phyloP scores from a whole-genome alignment of 2,888 invertebrate species.

The Campopleginae sp. region DNA sequence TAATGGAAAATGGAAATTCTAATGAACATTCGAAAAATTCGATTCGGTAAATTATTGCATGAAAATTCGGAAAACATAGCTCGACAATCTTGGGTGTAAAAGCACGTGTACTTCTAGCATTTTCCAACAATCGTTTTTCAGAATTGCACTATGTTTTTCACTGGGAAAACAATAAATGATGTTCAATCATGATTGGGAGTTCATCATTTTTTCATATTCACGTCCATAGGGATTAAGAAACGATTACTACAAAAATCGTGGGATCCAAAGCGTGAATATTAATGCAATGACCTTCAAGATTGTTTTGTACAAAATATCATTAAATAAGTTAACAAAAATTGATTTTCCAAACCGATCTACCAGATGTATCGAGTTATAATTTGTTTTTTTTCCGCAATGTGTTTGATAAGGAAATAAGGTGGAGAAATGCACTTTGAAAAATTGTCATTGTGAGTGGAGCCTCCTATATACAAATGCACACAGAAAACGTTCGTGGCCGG shows the following conservation, averaged over 20 bases:
- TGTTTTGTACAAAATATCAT: neutral
- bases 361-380: neutral
- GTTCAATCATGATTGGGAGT: neutral
- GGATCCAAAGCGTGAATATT: too few relatives aligned
- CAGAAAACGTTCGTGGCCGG: slow-evolving; percentile 55
- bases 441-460: slow-evolving; percentile 3
- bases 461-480: slow-evolving; percentile 7
- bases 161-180: neutral
- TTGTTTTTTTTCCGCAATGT: neutral
- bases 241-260: too few relatives aligned
- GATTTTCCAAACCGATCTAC: neutral
- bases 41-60: neutral
- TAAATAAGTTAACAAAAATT: neutral
- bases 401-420: neutral
- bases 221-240: too few relatives aligned
- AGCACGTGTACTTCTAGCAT: neutral
- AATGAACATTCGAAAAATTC: neutral
- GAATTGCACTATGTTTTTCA: neutral
- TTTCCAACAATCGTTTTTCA: neutral
- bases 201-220: too few relatives aligned
- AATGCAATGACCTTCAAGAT: too few relatives aligned
- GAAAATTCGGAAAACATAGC: neutral
- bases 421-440: neutral
- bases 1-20: neutral
- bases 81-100: neutral